Evolutionary conservation across 2,113 vertebrate species (phyloP).

Genomic region (Sardina pilchardus): DNA sequence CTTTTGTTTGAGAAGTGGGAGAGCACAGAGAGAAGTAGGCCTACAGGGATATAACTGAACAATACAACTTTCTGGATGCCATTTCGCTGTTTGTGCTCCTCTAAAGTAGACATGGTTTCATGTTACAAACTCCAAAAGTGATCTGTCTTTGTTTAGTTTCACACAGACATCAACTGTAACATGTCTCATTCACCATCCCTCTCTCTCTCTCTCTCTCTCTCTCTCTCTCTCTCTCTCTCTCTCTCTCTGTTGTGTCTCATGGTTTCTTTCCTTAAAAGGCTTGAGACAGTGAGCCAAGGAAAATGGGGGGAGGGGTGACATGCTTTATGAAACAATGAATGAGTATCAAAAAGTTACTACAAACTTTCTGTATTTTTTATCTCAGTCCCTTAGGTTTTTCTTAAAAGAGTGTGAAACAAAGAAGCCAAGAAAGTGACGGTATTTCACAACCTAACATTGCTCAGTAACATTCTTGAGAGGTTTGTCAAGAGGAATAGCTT

Average conservation of each 20-base stretch:
- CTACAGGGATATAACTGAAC: neutral
- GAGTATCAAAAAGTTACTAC: neutral
- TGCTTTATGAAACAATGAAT: neutral
- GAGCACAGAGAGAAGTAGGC: neutral
- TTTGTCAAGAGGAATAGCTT: neutral
- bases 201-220: slow-evolving; percentile 9
- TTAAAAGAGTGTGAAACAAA: neutral
- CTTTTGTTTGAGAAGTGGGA: neutral
- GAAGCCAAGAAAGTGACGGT: neutral
- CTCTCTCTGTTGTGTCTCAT: slow-evolving; percentile 15
- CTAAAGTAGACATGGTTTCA: neutral
- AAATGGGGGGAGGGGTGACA: neutral
- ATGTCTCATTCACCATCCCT: neutral
- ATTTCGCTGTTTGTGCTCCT: neutral
- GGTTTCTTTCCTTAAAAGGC: slow-evolving; percentile 43
- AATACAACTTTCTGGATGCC: neutral
- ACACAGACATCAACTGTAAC: neutral
- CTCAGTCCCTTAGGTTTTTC: neutral
- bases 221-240: neutral
- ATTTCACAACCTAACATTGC: neutral
- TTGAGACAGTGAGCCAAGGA: slow-evolving; percentile 16
- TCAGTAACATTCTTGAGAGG: neutral
- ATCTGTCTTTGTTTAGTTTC: slow-evolving; percentile 20
- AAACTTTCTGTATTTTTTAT: neutral
- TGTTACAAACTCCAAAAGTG: neutral